Evolutionary conservation across 2,888 invertebrate genomes (phyloP), one percentile per base, ranked within the genome.

Genomic region (Hirtodrosophila duncani): DNA sequence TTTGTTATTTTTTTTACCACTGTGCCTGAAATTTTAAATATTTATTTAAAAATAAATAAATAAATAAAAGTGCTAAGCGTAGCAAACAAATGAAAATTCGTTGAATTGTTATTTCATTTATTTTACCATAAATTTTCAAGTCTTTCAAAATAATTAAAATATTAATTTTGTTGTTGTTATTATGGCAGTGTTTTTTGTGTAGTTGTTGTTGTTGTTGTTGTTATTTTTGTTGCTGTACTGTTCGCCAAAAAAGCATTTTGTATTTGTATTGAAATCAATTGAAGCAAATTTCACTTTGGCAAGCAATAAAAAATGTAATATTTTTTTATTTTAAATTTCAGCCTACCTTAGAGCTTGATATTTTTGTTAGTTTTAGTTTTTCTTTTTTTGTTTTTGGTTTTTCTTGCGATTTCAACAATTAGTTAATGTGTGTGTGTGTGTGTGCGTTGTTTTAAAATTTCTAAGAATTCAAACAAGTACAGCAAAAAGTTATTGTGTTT

Each of bases 381-480:
- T 21, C n/a, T n/a, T n/a, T n/a, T n/a, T n/a, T n/a, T n/a, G n/a
- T n/a, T n/a, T 53, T 17, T 48, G 24, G 0, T 31, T 11, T 18
- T 36, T 39, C 29, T 16, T 59, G 30, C 29, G 30, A 44, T 27
- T 44, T 44, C 48, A 77, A 64, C 68, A 68, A 44, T 80, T 51
- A 49, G 57, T 63, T n/a, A n/a, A n/a, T n/a, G n/a, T n/a, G n/a
- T n/a, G n/a, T n/a, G n/a, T n/a, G n/a, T n/a, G n/a, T n/a, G n/a
- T n/a, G n/a, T n/a, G n/a, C n/a, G n/a, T 72, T 80, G 65, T 56
- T 53, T 67, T 72, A 42, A 63, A 66, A 78, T 49, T 69, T 56
- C 69, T 77, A 38, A 48, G 77, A 71, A 61, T 61, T 39, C 59
- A 77, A 71, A 72, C 72, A 81, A 78, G 70, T 81, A 74, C 81